phyloP scores from a whole-genome alignment of 2,888 invertebrate species.

The Plusia festucae region DNA sequence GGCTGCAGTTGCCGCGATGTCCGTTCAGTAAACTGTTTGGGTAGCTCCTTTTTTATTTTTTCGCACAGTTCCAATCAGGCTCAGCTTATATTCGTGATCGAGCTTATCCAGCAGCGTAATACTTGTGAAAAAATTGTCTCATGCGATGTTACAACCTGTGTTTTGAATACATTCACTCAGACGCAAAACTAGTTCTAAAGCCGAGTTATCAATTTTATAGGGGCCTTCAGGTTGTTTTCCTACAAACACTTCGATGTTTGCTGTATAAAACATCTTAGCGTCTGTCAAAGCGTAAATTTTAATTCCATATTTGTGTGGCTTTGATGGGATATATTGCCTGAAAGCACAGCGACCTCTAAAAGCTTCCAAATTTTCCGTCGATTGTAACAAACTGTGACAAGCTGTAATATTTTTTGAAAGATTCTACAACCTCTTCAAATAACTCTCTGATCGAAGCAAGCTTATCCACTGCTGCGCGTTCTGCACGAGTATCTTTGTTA shows the following conservation, averaged over 20 bases:
- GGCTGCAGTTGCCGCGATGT: slow-evolving; percentile 14
- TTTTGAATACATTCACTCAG: slow-evolving; percentile 5
- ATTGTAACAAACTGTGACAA: slow-evolving; percentile 20
- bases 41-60: slow-evolving; percentile 21
- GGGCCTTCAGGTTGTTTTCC: slow-evolving; percentile 19
- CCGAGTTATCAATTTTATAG: neutral
- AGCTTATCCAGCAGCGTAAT: slow-evolving; percentile 11
- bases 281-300: slow-evolving; percentile 47
- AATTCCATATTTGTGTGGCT: slow-evolving; percentile 49
- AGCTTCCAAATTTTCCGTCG: slow-evolving; percentile 9
- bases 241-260: slow-evolving; percentile 23
- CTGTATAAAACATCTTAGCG: slow-evolving; percentile 42
- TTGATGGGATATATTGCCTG: slow-evolving; percentile 18
- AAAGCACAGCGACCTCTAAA: slow-evolving; percentile 7
- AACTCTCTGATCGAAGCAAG: slow-evolving; percentile 17
- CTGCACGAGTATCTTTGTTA: slow-evolving; percentile 4
- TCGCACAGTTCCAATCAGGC: slow-evolving; percentile 9
- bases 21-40: slow-evolving; percentile 11
- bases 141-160: slow-evolving; percentile 15
- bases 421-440: slow-evolving; percentile 8
- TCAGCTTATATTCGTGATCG: neutral
- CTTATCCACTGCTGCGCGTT: slow-evolving; percentile 10
- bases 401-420: slow-evolving; percentile 9
- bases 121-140: slow-evolving; percentile 24
- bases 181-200: slow-evolving; percentile 12